phyloP scores from a whole-genome alignment of 2,113 vertebrate genomes.

The Scytalopus superciliaris region DNA sequence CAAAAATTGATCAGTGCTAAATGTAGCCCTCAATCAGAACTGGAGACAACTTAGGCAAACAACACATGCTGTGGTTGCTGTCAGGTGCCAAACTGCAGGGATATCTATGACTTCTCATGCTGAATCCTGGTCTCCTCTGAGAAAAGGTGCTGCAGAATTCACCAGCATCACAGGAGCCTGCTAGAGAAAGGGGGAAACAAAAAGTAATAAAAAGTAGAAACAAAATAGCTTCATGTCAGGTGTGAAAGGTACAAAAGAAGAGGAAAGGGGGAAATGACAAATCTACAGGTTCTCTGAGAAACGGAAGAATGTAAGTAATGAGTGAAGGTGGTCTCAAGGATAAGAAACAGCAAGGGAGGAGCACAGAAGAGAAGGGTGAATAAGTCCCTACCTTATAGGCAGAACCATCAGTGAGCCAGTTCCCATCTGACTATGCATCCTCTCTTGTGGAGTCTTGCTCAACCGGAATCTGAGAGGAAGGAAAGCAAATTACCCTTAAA shows the following conservation, averaged over 20 bases:
- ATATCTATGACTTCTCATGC: background rate
- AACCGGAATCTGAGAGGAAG: background rate
- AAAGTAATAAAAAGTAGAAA: background rate
- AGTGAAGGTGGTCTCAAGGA: background rate
- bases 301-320: background rate
- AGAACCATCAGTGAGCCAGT: background rate
- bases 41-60: background rate
- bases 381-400: background rate
- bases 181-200: background rate
- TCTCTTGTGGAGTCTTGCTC: background rate
- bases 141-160: background rate
- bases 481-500: background rate
- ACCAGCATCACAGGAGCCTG: background rate
- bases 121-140: background rate
- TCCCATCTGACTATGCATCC: background rate
- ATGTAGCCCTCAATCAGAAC: background rate
- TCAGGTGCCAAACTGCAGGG: background rate
- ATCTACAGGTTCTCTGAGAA: background rate
- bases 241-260: background rate
- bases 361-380: background rate
- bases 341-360: rapidly evolving
- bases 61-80: background rate
- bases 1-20: background rate
- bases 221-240: background rate
- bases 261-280: background rate